A percentile compares a stretch with the other conserved stretches of the same genome.
These are phyloP conservation scores for Anthrax anthrax DNA, from an alignment of 2,888 invertebrate genomes.

Conservation along the genomic window DNA sequence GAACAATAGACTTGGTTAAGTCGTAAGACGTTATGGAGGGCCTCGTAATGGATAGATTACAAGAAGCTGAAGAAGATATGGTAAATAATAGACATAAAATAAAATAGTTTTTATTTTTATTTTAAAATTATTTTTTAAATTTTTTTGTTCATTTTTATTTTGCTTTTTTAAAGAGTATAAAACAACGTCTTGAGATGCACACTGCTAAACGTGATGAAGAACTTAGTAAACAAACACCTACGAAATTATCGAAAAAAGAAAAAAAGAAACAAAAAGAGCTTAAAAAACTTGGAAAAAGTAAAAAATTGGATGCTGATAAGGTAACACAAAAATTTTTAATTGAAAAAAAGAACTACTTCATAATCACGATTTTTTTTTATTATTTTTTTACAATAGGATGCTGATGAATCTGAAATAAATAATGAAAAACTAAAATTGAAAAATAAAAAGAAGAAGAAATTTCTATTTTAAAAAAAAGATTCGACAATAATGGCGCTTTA, in stretches of 20 bases:
- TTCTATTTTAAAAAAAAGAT: slow-evolving; percentile 18
- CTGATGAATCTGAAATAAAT: slow-evolving; percentile 25
- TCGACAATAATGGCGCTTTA: no score
- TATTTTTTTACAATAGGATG: slow-evolving; percentile 16
- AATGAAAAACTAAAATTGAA: slow-evolving; percentile 22
- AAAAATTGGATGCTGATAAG: slow-evolving; percentile 46
- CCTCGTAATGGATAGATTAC: slow-evolving; percentile 68
- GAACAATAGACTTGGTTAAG: no score
- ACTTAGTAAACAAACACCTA: slow-evolving; percentile 23
- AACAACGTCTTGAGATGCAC: slow-evolving; percentile 27
- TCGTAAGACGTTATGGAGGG: slow-evolving; percentile 87
- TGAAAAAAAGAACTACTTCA: no score
- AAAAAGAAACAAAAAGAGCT: slow-evolving; percentile 39
- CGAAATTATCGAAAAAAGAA: slow-evolving; percentile 34
- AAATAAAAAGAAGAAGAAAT: slow-evolving; percentile 28
- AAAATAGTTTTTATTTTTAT: background rate
- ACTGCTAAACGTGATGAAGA: slow-evolving; percentile 40
- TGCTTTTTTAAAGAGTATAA: slow-evolving; percentile 22
- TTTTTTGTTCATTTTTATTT: background rate
- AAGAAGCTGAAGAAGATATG: slow-evolving; percentile 70
- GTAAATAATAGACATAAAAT: slow-evolving; percentile 16
- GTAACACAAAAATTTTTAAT: slow-evolving; percentile 18
- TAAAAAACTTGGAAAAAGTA: slow-evolving; percentile 38
- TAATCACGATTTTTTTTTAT: background rate
- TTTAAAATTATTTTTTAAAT: background rate